These are phyloP conservation scores for Pseudachorutes palmiensis DNA, from an alignment of 1,140 invertebrate genomes.

Conservation along the genomic window DNA sequence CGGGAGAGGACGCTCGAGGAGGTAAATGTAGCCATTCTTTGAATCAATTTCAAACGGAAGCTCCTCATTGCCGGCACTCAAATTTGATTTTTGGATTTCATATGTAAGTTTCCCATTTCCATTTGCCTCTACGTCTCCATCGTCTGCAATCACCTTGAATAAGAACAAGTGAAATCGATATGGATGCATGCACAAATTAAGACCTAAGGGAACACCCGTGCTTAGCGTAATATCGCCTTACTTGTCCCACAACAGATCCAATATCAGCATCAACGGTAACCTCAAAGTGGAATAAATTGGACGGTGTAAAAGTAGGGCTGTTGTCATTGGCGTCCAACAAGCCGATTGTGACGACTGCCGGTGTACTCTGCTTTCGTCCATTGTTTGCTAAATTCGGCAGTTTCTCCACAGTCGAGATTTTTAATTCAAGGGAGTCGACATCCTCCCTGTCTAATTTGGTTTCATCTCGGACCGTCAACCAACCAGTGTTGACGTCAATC, in stretches of 20 bases:
- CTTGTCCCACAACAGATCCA: conserved; percentile 60
- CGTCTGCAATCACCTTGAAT: conserved; percentile 56
- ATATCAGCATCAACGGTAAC: conserved; percentile 57
- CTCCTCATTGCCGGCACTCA: conserved; percentile 44
- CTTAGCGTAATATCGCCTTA: conserved; percentile 37
- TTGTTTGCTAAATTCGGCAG: conserved; percentile 50
- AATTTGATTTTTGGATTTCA: conserved; percentile 60
- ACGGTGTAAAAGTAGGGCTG: conserved; percentile 71
- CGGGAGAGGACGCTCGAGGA: conserved; percentile 56
- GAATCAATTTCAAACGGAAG: conserved; percentile 63
- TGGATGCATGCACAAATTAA: too few species aligned
- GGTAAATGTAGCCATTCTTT: conserved; percentile 59
- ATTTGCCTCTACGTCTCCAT: conserved; percentile 61
- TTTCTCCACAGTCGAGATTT: conserved; percentile 67
- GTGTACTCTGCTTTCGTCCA: conserved; percentile 51
- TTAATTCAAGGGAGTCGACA: conserved; percentile 57
- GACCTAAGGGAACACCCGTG: too few species aligned
- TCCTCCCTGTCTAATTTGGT: conserved; percentile 68
- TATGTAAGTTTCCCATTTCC: conserved; percentile 70
- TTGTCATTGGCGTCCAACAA: conserved; percentile 79
- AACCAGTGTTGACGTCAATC: conserved; percentile 67
- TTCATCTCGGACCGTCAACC: conserved; percentile 72
- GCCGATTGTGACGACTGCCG: conserved; percentile 59
- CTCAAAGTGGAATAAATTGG: conserved; percentile 68
- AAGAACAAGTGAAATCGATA: conserved; percentile 13